phyloP scores from a whole-genome alignment of 2,113 vertebrate species.

The Neogobius melanostomus region DNA sequence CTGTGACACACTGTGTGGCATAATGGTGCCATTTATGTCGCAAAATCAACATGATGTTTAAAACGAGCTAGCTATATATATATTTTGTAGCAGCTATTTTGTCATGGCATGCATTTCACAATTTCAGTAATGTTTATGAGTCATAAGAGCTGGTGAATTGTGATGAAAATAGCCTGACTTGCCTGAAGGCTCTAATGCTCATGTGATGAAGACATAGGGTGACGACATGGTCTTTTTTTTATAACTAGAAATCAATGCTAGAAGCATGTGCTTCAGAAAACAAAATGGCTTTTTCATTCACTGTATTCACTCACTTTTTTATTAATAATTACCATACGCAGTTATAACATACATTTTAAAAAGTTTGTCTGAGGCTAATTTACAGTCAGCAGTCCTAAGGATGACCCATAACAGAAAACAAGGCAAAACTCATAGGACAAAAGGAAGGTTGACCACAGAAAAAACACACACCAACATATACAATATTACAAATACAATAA shows the following conservation, averaged over 20 bases:
- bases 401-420: too few relatives aligned
- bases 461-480: too few relatives aligned
- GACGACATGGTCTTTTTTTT: not conserved
- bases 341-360: too few relatives aligned
- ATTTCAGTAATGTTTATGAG: slow-evolving; percentile 19
- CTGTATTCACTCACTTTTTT: too few relatives aligned
- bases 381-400: too few relatives aligned
- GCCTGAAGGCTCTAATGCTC: slow-evolving; percentile 41
- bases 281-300: not conserved
- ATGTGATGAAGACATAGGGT: slow-evolving; percentile 49
- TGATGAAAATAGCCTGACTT: slow-evolving; percentile 32
- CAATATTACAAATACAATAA: too few relatives aligned
- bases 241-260: too few relatives aligned
- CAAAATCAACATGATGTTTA: not conserved
- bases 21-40: slow-evolving; percentile 7
- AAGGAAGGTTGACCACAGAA: too few relatives aligned
- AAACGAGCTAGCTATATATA: not conserved
- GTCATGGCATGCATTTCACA: not conserved
- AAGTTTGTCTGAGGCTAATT: too few relatives aligned
- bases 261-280: too few relatives aligned
- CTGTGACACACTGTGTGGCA: not conserved
- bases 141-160: slow-evolving; percentile 29
- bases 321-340: too few relatives aligned
- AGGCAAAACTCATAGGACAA: too few relatives aligned
- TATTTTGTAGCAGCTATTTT: not conserved